Evolutionary conservation across 2,888 invertebrate genomes (phyloP), one percentile per base, ranked within the genome.

Genomic region (Athrips mouffetella): DNA sequence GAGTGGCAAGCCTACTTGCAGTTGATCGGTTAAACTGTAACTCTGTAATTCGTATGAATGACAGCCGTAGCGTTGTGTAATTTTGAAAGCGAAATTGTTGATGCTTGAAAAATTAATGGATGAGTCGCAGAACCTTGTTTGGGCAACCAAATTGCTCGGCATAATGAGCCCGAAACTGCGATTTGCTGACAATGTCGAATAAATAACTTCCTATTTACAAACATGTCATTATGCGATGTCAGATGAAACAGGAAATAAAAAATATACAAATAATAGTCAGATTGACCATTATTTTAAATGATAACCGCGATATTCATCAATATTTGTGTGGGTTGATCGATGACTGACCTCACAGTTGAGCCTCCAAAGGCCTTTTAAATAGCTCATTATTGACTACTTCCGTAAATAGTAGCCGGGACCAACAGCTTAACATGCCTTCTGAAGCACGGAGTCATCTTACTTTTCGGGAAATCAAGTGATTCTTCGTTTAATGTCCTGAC

Each of bases 71-170:
- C 7, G 27, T 48, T 48, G 49, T 37, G 50, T 44, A 37, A 39
- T 30, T 18, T 44, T 25, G 47, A 50, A 50, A 50, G 50, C 35
- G 33, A 50, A 47, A 47, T 39, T 41, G 47, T 37, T 30, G 47
- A 21, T 37, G 50, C 50, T 47, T 37, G 35, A 42, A 25, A 35
- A 40, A 46, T 50, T 47, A 47, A 47, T 47, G 42, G 13, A 44
- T 44, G 44, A 31, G 20, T 31, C 31, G 44, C 21, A 3, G 7
- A 44, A 44, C 31, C 23, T 20, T 4, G 25, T 42, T 42, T 42
- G 29, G 42, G 29, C 42, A 29, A 42, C 42, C 5, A 42, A 42
- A 16, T 29, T 10, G 11, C 11, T 21, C 27, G n/a, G n/a, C 7
- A 10, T 21, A 37, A 37, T 11, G 37, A 37, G 37, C 3, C 11